These are phyloP conservation scores for Caenorhabditis afra DNA, from an alignment of 2,888 invertebrate species.

Conservation along the genomic window DNA sequence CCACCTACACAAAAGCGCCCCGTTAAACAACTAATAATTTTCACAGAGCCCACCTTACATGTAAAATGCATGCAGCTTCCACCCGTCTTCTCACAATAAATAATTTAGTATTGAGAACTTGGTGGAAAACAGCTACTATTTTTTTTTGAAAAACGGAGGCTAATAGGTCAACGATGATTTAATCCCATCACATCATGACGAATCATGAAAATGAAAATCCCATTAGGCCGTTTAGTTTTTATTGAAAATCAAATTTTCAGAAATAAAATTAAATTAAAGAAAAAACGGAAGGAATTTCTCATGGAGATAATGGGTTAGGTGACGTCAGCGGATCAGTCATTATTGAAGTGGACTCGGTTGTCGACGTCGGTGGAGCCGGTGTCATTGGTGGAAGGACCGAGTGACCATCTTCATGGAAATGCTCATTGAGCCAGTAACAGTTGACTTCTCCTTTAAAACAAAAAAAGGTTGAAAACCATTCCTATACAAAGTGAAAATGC, in stretches of 20 bases:
- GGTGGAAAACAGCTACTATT: no score
- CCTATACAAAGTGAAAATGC: neutral
- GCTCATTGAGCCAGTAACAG: conserved; percentile 80
- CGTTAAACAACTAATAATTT: no score
- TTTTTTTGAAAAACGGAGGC: neutral
- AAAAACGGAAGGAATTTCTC: no score
- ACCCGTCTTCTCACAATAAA: conserved; percentile 25
- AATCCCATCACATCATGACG: neutral
- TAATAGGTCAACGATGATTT: neutral
- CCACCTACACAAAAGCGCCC: no score
- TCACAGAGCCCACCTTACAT: neutral
- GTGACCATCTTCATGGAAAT: conserved; percentile 60
- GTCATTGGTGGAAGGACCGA: neutral
- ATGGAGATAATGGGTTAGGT: neutral
- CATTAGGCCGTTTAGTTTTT: no score
- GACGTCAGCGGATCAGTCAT: conserved; percentile 4
- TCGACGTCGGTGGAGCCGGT: neutral
- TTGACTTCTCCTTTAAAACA: conserved; percentile 75
- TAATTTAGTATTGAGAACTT: conserved; percentile 34
- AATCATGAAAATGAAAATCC: neutral
- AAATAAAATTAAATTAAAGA: no score
- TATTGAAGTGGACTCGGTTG: neutral
- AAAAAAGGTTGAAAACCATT: neutral
- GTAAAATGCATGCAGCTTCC: conserved; percentile 9
- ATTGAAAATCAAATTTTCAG: no score